Evolutionary conservation across 2,113 vertebrate genomes (phyloP).

Genomic region (Lota lota): DNA sequence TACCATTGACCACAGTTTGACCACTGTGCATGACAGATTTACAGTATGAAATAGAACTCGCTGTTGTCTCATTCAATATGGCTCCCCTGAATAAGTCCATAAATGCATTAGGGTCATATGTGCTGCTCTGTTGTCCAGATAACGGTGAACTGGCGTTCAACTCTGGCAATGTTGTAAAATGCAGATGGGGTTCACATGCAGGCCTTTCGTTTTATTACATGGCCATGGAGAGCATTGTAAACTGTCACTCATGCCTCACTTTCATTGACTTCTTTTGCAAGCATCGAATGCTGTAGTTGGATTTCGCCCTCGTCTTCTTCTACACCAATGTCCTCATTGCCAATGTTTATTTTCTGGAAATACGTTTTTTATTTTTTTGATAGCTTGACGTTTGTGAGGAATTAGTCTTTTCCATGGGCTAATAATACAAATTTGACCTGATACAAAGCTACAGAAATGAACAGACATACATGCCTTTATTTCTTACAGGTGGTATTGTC

Average conservation of each 20-base stretch:
- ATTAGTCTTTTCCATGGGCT: too few relatives aligned
- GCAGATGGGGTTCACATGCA: slow-evolving; percentile 73
- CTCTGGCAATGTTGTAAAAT: slow-evolving; percentile 71
- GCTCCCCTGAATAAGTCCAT: slow-evolving; percentile 62
- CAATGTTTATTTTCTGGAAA: too few relatives aligned
- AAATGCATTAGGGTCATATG: slow-evolving; percentile 59
- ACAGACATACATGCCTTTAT: too few relatives aligned
- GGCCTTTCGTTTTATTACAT: slow-evolving; percentile 66
- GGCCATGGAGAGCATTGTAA: slow-evolving; percentile 64
- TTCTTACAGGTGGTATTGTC: too few relatives aligned
- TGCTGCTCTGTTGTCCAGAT: slow-evolving; percentile 48
- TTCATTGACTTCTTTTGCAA: slow-evolving; percentile 43
- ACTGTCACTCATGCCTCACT: slow-evolving; percentile 57
- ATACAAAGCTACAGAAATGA: too few relatives aligned
- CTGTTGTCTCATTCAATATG: slow-evolving; percentile 61
- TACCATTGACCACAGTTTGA: slow-evolving; percentile 63
- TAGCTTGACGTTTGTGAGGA: too few relatives aligned
- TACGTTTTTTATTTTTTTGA: not conserved
- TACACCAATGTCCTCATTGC: too few relatives aligned
- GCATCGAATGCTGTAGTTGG: not conserved
- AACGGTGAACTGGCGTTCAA: slow-evolving; percentile 66
- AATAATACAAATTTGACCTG: too few relatives aligned
- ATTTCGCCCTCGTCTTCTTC: too few relatives aligned
- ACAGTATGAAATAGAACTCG: slow-evolving; percentile 66
- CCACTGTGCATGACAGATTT: slow-evolving; percentile 60